Evolutionary conservation across 2,888 invertebrate species (phyloP).

Genomic region (Gandaritis pyraliata): DNA sequence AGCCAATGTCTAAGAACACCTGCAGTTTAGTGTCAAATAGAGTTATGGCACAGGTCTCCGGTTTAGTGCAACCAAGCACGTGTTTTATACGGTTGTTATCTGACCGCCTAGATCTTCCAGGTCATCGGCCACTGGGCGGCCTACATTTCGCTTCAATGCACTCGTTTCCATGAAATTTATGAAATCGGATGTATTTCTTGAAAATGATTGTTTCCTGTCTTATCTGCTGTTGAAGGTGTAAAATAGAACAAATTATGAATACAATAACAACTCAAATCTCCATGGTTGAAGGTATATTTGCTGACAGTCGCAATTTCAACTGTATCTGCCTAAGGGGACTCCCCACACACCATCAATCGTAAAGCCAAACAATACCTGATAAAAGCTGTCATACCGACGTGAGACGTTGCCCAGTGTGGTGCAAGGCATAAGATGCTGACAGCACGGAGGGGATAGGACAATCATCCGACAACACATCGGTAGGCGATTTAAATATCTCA

Average conservation of each 20-base stretch:
- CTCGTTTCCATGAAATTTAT: constrained; percentile 10
- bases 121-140: constrained; percentile 41
- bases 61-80: constrained; percentile 12
- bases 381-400: constrained; percentile 74
- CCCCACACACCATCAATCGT: constrained; percentile 60
- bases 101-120: constrained; percentile 44
- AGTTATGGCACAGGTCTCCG: not conserved
- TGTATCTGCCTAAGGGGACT: constrained; percentile 16
- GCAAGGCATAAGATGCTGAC: constrained; percentile 41
- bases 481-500: no score
- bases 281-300: constrained; percentile 5
- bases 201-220: not conserved
- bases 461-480: no score
- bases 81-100: constrained; percentile 34
- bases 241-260: not conserved
- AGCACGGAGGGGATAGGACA: no score
- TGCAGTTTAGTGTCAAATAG: not conserved
- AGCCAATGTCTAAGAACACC: not conserved
- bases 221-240: no score
- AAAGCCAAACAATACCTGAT: constrained; percentile 77
- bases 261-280: constrained; percentile 2
- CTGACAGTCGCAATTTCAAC: constrained; percentile 20
- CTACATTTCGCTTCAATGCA: constrained; percentile 37
- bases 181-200: constrained; percentile 4
- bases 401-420: constrained; percentile 50